A percentile compares a stretch with the other conserved stretches of the same genome.
Conservation (phyloP, 2,113 vertebrate genomes). For the Ibidorhyncha struthersii region DNA sequence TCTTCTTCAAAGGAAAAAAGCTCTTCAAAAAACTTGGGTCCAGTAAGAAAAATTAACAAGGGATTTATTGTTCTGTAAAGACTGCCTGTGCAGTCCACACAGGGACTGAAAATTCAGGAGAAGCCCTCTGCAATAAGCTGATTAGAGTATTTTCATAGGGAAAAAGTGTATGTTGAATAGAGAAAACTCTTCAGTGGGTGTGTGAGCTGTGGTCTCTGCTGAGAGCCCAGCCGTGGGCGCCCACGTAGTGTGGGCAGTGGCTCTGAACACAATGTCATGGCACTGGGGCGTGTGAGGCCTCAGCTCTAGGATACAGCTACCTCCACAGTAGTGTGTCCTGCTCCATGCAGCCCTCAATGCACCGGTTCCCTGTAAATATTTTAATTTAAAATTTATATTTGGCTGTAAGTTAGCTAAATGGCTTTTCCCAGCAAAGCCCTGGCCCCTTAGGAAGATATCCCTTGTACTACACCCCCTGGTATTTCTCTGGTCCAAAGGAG, state of each 20-base stretch:
- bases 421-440: conserved; percentile 14
- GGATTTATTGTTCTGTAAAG: not conserved
- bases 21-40: conserved; percentile 89
- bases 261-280: not conserved
- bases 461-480: not conserved
- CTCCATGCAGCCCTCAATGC: not conserved
- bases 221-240: not conserved
- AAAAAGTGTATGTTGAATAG: not conserved
- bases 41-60: conserved; percentile 84
- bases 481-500: not conserved
- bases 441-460: not conserved
- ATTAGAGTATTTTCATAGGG: not conserved
- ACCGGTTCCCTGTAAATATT: conserved; percentile 45
- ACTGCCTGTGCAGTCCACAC: not conserved
- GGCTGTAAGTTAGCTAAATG: conserved; percentile 41
- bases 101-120: not conserved
- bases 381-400: not conserved
- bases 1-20: conserved; percentile 91
- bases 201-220: not conserved
- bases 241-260: not conserved
- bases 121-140: conserved; percentile 4
- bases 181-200: not conserved
- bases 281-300: not conserved
- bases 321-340: not conserved
- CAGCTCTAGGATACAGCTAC: not conserved